These are phyloP conservation scores for Ciona savignyi DNA, from an alignment of 23 tunicate species.

Conservation along the genomic window DNA sequence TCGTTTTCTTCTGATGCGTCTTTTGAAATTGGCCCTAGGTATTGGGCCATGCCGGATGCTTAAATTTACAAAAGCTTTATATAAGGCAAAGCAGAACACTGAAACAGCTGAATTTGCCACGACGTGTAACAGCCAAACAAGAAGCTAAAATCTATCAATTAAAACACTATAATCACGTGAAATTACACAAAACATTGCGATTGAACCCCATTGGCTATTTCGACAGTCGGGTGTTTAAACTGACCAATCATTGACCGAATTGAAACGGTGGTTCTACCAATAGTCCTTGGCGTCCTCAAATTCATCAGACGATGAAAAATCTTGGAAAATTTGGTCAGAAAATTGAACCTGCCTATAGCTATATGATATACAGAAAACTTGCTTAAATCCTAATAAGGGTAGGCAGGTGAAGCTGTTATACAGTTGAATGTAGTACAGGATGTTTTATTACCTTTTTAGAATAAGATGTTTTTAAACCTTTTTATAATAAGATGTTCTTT, in stretches of 20 bases:
- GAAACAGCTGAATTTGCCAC: neutral
- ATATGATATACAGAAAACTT: too few relatives aligned
- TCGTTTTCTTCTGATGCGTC: neutral
- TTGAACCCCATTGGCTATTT: neutral
- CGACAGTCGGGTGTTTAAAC: neutral
- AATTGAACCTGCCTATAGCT: too few relatives aligned
- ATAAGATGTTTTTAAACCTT: too few relatives aligned
- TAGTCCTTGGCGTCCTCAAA: neutral
- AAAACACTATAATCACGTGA: neutral
- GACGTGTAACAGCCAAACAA: neutral
- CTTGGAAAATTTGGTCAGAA: neutral
- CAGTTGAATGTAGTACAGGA: too few relatives aligned
- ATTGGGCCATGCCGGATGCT: neutral
- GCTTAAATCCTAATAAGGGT: too few relatives aligned
- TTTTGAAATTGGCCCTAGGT: neutral
- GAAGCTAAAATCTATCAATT: neutral
- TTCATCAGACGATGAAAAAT: neutral
- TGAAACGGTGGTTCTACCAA: neutral
- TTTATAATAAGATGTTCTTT: too few relatives aligned
- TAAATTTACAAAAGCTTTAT: neutral
- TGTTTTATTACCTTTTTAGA: too few relatives aligned
- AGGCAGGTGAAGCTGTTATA: too few relatives aligned
- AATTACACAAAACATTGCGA: neutral
- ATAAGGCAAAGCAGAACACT: neutral
- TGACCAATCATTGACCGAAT: neutral